Percentiles rank a stretch among this genome's conserved stretches.
Evolutionary conservation across 2,113 vertebrate genomes (phyloP).

Genomic region (Etia nguti): DNA sequence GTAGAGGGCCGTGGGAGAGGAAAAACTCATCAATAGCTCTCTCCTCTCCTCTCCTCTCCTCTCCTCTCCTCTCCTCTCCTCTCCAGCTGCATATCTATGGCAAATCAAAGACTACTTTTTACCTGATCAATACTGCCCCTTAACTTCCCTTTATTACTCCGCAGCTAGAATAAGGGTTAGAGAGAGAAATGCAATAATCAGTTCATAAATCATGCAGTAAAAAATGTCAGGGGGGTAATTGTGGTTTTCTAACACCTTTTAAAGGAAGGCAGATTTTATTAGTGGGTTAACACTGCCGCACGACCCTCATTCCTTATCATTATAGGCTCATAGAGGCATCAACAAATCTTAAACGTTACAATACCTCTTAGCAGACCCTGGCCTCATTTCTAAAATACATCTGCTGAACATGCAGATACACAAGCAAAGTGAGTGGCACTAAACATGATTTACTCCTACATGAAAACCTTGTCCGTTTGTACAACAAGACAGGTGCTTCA

Average conservation of each 20-base stretch:
- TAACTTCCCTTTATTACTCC: slow-evolving; percentile 65
- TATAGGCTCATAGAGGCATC: slow-evolving; percentile 61
- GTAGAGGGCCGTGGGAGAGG: slow-evolving; percentile 31
- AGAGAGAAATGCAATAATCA: slow-evolving; percentile 70
- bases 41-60: neutral
- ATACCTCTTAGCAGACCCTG: slow-evolving; percentile 9
- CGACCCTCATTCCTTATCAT: slow-evolving; percentile 66
- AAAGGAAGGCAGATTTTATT: slow-evolving; percentile 72
- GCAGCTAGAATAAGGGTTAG: slow-evolving; percentile 29
- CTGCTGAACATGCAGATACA: neutral
- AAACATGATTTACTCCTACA: neutral
- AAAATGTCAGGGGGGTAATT: slow-evolving; percentile 77
- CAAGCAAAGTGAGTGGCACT: neutral
- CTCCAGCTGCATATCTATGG: slow-evolving; percentile 18
- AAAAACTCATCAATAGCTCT: slow-evolving; percentile 46
- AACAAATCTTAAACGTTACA: slow-evolving; percentile 57
- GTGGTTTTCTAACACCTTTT: slow-evolving; percentile 75
- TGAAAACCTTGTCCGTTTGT: neutral
- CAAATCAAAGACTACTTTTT: slow-evolving; percentile 55
- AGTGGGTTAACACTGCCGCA: slow-evolving; percentile 61
- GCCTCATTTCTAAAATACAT: slow-evolving; percentile 12
- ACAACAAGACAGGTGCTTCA: neutral
- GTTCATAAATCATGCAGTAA: slow-evolving; percentile 81
- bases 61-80: neutral
- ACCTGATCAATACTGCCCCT: slow-evolving; percentile 54